phyloP scores from a whole-genome alignment of 2,888 invertebrate genomes.

The Pheosia tremula region DNA sequence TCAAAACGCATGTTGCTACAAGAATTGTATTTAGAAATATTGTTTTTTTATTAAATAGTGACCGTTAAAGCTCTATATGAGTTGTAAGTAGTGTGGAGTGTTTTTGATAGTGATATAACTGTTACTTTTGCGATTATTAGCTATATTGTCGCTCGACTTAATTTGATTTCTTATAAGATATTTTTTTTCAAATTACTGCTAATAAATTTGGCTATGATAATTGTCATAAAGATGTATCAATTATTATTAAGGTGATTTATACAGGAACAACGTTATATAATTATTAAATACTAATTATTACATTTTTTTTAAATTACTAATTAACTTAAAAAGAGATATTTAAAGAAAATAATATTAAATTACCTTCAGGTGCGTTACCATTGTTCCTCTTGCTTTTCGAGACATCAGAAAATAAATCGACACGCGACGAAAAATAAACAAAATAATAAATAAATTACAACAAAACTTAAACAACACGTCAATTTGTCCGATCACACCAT shows the following conservation, averaged over 20 bases:
- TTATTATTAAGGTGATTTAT: too few relatives aligned
- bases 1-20: slow-evolving; percentile 14
- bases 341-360: slow-evolving; percentile 23
- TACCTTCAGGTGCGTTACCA: slow-evolving; percentile 79
- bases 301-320: background rate
- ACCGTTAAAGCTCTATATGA: slow-evolving; percentile 31
- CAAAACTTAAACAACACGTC: slow-evolving; percentile 61
- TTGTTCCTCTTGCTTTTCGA: slow-evolving; percentile 74
- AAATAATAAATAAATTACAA: slow-evolving; percentile 52
- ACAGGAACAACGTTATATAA: too few relatives aligned
- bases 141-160: background rate
- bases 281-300: too few relatives aligned
- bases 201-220: background rate
- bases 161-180: slow-evolving; percentile 8
- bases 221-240: background rate
- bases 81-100: slow-evolving; percentile 11
- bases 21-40: slow-evolving; percentile 10
- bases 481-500: slow-evolving; percentile 70
- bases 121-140: slow-evolving; percentile 2
- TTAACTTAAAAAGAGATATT: slow-evolving; percentile 4
- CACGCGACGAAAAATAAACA: slow-evolving; percentile 47
- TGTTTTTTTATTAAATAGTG: slow-evolving; percentile 21
- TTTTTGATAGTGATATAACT: slow-evolving; percentile 22
- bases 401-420: slow-evolving; percentile 71
- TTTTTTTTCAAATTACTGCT: slow-evolving; percentile 5